These are phyloP conservation scores for Lasius platythorax DNA, from an alignment of 2,888 invertebrate genomes.

Conservation along the genomic window DNA sequence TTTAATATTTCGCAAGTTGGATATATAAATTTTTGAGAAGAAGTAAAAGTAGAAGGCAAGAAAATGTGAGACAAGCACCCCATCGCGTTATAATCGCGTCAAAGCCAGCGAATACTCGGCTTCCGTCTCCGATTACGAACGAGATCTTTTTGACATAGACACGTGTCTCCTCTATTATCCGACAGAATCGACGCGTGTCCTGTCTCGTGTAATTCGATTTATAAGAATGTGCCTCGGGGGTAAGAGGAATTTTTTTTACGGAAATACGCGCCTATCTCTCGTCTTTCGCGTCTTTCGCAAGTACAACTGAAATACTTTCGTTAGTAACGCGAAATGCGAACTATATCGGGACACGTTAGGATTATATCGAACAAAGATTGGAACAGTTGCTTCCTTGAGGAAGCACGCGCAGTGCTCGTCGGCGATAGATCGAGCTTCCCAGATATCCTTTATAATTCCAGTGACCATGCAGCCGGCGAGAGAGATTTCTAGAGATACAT, in stretches of 20 bases:
- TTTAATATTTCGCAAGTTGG: neutral
- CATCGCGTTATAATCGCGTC: conserved; percentile 10
- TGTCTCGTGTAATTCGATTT: conserved; percentile 57
- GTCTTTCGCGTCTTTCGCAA: conserved; percentile 4
- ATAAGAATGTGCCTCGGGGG: neutral
- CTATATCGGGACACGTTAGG: neutral
- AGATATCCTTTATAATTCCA: conserved; percentile 79
- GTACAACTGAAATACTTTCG: neutral
- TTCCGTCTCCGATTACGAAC: conserved; percentile 26
- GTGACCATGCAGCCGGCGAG: conserved; percentile 81
- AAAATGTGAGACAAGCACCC: neutral
- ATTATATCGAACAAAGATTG: conserved; percentile 47
- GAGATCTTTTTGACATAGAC: conserved; percentile 41
- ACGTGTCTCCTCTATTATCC: conserved; percentile 53
- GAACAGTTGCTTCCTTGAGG: conserved; percentile 56
- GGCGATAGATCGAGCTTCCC: conserved; percentile 79
- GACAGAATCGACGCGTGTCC: conserved; percentile 43
- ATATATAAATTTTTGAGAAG: neutral
- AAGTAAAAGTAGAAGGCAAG: neutral
- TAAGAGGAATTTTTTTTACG: neutral
- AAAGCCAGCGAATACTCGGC: neutral
- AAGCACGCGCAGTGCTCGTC: conserved; percentile 77
- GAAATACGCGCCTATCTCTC: neutral
- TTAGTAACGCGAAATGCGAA: neutral
- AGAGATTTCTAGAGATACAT: conserved; percentile 85